A percentile compares a stretch with the other conserved stretches of the same genome.
phyloP scores from a whole-genome alignment of 2,888 invertebrate species.

The Resseliella maxima region DNA sequence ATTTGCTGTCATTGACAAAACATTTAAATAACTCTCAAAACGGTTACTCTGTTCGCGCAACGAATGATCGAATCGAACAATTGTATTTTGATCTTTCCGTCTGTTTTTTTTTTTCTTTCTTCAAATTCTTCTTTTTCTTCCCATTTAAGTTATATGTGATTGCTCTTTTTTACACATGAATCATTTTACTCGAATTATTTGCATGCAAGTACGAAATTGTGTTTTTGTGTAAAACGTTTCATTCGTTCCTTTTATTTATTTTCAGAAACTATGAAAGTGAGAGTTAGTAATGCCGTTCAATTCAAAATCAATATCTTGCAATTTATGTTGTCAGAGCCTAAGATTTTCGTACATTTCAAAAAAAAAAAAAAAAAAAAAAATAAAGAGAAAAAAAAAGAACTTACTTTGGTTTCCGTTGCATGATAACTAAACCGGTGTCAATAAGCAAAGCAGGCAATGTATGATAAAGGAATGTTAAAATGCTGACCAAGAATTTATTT shows the following conservation, averaged over 20 bases:
- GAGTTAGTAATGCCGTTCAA: background rate
- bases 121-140: background rate
- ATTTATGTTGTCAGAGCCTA: no score
- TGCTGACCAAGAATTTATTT: constrained; percentile 65
- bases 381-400: constrained; percentile 56
- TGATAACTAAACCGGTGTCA: constrained; percentile 70
- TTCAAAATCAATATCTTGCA: background rate
- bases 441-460: constrained; percentile 73
- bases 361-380: no score
- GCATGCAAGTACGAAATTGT: background rate
- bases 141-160: no score
- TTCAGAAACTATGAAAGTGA: background rate
- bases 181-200: constrained; percentile 33
- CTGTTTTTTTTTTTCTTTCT: background rate
- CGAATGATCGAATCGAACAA: background rate
- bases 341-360: no score
- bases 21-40: no score
- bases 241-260: no score
- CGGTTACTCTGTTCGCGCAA: background rate
- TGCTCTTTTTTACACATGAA: no score
- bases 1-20: background rate
- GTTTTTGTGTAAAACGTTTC: background rate
- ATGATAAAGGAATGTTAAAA: constrained; percentile 72
- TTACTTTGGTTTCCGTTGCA: constrained; percentile 71
- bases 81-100: background rate